Evolutionary conservation across 2,113 vertebrate species (phyloP).

Genomic region (Pachycephala philippinensis): DNA sequence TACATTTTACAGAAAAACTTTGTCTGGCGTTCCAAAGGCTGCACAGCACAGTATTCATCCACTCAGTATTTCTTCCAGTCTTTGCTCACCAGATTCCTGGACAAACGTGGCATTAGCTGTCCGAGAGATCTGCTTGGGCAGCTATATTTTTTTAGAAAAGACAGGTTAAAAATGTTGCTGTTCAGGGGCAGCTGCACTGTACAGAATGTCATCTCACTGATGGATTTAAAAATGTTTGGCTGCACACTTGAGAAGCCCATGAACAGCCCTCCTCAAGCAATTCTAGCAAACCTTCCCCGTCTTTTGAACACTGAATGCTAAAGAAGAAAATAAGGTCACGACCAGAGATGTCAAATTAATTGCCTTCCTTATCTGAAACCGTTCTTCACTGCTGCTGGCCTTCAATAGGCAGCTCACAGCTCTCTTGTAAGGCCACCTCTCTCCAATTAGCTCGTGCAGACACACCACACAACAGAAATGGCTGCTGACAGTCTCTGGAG

Average conservation of each 20-base stretch:
- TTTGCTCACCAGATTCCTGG: neutral
- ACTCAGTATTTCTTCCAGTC: neutral
- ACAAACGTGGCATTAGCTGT: neutral
- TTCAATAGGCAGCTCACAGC: neutral
- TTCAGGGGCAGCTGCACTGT: neutral
- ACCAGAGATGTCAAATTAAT: slow-evolving; percentile 4
- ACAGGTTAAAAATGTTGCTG: neutral
- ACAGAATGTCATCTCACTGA: neutral
- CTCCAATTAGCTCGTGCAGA: neutral
- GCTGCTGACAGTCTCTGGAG: neutral
- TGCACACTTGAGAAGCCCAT: neutral
- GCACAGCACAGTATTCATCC: neutral
- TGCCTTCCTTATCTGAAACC: slow-evolving; percentile 8
- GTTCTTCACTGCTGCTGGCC: neutral
- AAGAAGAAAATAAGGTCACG: slow-evolving; percentile 10
- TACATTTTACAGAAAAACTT: neutral
- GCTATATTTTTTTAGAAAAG: neutral
- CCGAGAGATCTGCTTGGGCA: neutral
- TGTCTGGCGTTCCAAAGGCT: neutral
- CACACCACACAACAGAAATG: neutral
- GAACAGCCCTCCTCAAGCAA: neutral
- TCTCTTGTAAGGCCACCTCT: neutral
- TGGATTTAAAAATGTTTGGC: neutral
- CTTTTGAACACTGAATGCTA: neutral
- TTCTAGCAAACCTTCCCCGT: neutral